Percentiles rank a stretch among this genome's conserved stretches.
phyloP scores from a whole-genome alignment of 2,888 invertebrate species.

The Hypercompe scribonia region DNA sequence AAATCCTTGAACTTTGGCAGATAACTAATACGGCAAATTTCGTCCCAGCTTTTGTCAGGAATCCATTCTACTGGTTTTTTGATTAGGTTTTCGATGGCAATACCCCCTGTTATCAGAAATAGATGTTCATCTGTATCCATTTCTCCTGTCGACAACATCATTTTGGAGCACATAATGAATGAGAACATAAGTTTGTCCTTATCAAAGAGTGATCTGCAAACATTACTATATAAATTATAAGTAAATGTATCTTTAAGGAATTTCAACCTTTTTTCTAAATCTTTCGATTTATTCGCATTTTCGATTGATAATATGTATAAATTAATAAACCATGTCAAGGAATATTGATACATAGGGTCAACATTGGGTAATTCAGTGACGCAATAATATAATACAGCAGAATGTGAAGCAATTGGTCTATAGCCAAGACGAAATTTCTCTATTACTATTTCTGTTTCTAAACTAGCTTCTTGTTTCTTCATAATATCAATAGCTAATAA shows the following conservation, averaged over 20 bases:
- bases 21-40: slow-evolving; percentile 89
- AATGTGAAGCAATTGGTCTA: slow-evolving; percentile 92
- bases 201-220: slow-evolving; percentile 94
- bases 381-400: slow-evolving; percentile 93
- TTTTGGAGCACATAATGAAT: slow-evolving; percentile 91
- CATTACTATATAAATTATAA: slow-evolving; percentile 92
- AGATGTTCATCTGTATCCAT: slow-evolving; percentile 88
- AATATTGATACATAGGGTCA: slow-evolving; percentile 96
- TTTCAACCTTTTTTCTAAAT: slow-evolving; percentile 89
- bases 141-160: slow-evolving; percentile 86
- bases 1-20: slow-evolving; percentile 85
- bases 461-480: slow-evolving; percentile 92
- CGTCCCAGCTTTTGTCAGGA: slow-evolving; percentile 92
- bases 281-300: slow-evolving; percentile 90
- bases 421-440: slow-evolving; percentile 92
- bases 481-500: slow-evolving; percentile 92
- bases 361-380: slow-evolving; percentile 93
- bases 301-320: slow-evolving; percentile 92
- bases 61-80: slow-evolving; percentile 91
- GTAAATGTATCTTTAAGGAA: slow-evolving; percentile 92
- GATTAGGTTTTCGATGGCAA: slow-evolving; percentile 88
- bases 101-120: slow-evolving; percentile 93
- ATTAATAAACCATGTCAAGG: slow-evolving; percentile 94
- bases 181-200: slow-evolving; percentile 94
- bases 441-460: slow-evolving; percentile 92